Conservation (phyloP, 2,888 invertebrate genomes). For the Dorcus hopei region DNA sequence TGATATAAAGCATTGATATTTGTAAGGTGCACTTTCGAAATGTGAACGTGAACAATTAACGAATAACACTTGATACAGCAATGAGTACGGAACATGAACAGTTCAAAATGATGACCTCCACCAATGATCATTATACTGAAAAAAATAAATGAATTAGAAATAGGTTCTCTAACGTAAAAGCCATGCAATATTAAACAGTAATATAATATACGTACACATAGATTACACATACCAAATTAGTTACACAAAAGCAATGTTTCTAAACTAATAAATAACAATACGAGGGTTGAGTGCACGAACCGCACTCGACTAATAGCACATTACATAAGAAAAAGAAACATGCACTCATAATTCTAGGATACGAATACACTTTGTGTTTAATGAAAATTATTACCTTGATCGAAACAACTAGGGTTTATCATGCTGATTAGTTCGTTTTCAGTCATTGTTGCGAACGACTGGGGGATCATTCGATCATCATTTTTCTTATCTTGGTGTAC, state of each 20-base stretch:
- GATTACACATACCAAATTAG: background rate
- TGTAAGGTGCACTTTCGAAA: background rate
- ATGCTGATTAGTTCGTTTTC: slow-evolving; percentile 85
- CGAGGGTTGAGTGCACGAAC: background rate
- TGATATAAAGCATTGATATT: background rate
- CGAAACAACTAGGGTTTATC: slow-evolving; percentile 87
- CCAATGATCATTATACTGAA: slow-evolving; percentile 46
- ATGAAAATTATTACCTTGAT: slow-evolving; percentile 60
- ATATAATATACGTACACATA: background rate
- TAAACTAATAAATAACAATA: background rate
- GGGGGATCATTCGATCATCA: slow-evolving; percentile 60
- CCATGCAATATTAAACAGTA: background rate
- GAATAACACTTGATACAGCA: slow-evolving; percentile 29
- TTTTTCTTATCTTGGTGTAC: slow-evolving; percentile 39
- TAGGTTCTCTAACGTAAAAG: background rate
- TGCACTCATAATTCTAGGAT: slow-evolving; percentile 19
- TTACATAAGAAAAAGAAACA: slow-evolving; percentile 1
- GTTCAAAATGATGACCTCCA: slow-evolving; percentile 38
- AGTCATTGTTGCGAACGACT: slow-evolving; percentile 78
- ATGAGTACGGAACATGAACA: slow-evolving; percentile 37
- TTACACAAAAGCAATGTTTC: background rate
- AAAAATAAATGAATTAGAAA: slow-evolving; percentile 39
- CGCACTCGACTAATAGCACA: background rate
- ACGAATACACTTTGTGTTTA: slow-evolving; percentile 20
- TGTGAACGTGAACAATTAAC: slow-evolving; percentile 1